A percentile compares a stretch with the other conserved stretches of the same genome.
These are phyloP conservation scores for Corythornis cristatus DNA, from an alignment of 2,113 vertebrate species.

Conservation along the genomic window DNA sequence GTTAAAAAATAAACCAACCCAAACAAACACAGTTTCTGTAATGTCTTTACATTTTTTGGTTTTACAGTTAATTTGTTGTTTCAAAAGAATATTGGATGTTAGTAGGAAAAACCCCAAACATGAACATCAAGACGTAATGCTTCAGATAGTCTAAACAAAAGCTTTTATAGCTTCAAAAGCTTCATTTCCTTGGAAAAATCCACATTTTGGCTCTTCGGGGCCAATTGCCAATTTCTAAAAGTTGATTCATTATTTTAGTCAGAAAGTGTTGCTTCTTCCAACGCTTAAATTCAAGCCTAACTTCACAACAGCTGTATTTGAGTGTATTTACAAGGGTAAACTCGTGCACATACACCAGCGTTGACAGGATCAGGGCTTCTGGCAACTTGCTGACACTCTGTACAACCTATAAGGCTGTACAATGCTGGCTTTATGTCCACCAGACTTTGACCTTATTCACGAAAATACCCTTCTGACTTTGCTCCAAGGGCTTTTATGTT, in stretches of 20 bases:
- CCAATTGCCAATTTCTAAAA: neutral
- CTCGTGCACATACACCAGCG: neutral
- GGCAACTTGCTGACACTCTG: slow-evolving; percentile 22
- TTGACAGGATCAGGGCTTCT: slow-evolving; percentile 42
- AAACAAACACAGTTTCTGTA: neutral
- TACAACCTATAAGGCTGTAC: slow-evolving; percentile 25
- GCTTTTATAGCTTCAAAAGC: neutral
- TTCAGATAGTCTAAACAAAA: neutral
- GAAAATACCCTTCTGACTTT: slow-evolving; percentile 48
- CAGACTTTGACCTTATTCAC: slow-evolving; percentile 66
- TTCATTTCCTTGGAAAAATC: neutral
- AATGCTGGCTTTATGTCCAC: slow-evolving; percentile 42
- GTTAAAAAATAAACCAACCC: neutral
- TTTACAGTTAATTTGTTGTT: neutral
- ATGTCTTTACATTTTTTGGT: neutral
- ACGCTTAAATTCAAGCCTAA: neutral
- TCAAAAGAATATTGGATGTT: neutral
- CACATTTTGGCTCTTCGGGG: neutral
- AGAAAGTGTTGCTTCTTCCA: neutral
- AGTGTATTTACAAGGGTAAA: slow-evolving; percentile 21
- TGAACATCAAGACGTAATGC: accelerated
- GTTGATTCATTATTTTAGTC: neutral
- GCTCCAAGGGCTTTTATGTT: slow-evolving; percentile 46
- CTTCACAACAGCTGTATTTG: neutral
- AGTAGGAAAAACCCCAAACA: neutral